phyloP scores from a whole-genome alignment of 2,797 vertebrate species.

The Chelon labrosus region DNA sequence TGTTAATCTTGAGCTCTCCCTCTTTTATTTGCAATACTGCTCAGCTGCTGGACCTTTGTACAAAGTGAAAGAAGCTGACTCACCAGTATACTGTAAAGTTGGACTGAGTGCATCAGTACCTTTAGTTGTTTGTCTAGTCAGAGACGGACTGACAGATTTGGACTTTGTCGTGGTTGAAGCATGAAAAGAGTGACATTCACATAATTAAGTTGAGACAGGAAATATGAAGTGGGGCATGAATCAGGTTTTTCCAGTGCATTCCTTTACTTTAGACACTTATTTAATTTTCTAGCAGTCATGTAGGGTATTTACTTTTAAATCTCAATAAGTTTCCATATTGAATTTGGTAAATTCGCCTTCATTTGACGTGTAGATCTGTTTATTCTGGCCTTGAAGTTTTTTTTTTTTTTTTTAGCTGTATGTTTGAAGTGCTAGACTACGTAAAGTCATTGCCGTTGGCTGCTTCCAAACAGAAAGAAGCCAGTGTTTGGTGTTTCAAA shows the following conservation, averaged over 20 bases:
- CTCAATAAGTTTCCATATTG: not conserved
- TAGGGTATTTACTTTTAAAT: no score
- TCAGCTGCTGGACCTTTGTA: slow-evolving; percentile 45
- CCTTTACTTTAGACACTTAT: not conserved
- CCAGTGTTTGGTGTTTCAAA: not conserved
- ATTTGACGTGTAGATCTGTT: not conserved
- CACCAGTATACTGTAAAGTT: slow-evolving; percentile 6
- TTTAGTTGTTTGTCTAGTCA: slow-evolving; percentile 20
- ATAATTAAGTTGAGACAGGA: not conserved
- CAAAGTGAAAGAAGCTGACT: slow-evolving; percentile 33
- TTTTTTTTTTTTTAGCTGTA: slow-evolving; percentile 6
- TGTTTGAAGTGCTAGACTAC: not conserved
- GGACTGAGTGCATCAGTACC: not conserved
- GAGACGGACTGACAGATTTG: not conserved
- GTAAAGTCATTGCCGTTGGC: no score
- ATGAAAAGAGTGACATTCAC: not conserved
- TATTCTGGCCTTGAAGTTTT: no score
- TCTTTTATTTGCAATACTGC: slow-evolving; percentile 57
- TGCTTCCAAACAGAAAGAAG: no score
- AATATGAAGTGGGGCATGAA: not conserved
- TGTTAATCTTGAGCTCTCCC: slow-evolving; percentile 57
- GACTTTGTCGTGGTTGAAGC: slow-evolving; percentile 3
- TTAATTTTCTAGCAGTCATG: no score
- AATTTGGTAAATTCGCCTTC: not conserved
- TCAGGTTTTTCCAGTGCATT: slow-evolving; percentile 30